Evolutionary conservation across 2,113 vertebrate genomes (phyloP), one percentile per base, ranked within the genome.

Genomic region (Syngnathus floridae): DNA sequence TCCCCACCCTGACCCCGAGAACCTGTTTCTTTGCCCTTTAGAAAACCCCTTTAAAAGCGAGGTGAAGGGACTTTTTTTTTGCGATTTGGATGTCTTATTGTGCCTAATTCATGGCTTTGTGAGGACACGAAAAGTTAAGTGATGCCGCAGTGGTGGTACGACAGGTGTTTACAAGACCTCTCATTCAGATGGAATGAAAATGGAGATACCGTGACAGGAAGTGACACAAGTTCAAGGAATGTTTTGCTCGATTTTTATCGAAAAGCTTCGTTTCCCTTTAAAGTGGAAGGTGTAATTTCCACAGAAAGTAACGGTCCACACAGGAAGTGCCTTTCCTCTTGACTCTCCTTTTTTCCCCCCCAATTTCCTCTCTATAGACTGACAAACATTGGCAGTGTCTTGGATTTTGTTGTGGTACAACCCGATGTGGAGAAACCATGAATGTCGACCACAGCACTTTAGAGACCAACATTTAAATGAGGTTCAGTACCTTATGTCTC

Each of bases 251-350:
- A 21, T 52, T 22, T 51, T 52, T 52, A 10, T 22, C 22, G 51
- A 35, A 56, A 31, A 56, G 12, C 22, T 56, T 22, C 3, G 22
- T 56, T 14, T 56, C 54, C 54, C 54, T 56, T 56, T 56, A 56
- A 56, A 56, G 54, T 56, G 54, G 54, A 56, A 56, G 1, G 12
- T 56, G 54, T 35, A 26, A 13, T 54, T 54, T 54, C 26, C 54
- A 56, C 54, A 56, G 54, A 31, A 35, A 56, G 54, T 56, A 35
- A 56, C 6, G 54, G 54, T 31, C 26, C 54, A 56, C 88, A 93
- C 92, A 92, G 94, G 93, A 97, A 97, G 94, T 97, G 95, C 95
- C 96, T 98, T 98, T 97, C 92, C 89, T 93, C 92, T 92, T 89
- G 93, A 94, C 87, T 94, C 95, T 96, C 94, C 94, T 95, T n/a